Evolutionary conservation across 1,140 invertebrate genomes (phyloP).

Genomic region (Ceratoteleas bidentatus): DNA sequence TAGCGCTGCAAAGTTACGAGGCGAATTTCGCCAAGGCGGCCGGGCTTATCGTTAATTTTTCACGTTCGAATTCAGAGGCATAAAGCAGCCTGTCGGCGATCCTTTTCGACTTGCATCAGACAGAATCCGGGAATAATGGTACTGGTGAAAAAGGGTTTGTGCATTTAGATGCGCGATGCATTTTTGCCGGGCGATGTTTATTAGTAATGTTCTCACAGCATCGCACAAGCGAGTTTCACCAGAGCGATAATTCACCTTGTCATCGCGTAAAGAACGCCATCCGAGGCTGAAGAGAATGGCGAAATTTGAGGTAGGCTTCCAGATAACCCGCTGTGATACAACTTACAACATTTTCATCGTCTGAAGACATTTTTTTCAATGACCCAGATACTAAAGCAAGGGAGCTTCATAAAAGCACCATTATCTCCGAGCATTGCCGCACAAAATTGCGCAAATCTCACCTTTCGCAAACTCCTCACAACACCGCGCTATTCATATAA

Average conservation of each 20-base stretch:
- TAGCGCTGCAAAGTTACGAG: conserved; percentile 20
- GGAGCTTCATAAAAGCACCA: no score
- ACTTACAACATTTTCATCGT: no score
- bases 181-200: not conserved
- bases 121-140: conserved; percentile 1
- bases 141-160: not conserved
- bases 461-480: no score
- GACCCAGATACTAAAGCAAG: no score
- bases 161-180: conserved; percentile 4
- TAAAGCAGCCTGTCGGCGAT: conserved; percentile 9
- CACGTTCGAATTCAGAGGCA: conserved; percentile 20
- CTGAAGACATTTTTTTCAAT: no score
- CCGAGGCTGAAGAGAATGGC: no score
- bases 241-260: not conserved
- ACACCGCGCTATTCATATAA: no score
- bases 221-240: not conserved
- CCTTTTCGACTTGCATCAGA: conserved; percentile 10
- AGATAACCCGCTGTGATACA: no score
- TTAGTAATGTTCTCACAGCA: not conserved
- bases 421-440: no score
- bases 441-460: no score
- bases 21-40: conserved; percentile 11
- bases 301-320: no score
- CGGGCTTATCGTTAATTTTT: conserved; percentile 43
- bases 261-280: no score